Base-by-base conservation (phyloP, 1,140 invertebrate species). In the Bursaphelenchus mucronatus region DNA sequence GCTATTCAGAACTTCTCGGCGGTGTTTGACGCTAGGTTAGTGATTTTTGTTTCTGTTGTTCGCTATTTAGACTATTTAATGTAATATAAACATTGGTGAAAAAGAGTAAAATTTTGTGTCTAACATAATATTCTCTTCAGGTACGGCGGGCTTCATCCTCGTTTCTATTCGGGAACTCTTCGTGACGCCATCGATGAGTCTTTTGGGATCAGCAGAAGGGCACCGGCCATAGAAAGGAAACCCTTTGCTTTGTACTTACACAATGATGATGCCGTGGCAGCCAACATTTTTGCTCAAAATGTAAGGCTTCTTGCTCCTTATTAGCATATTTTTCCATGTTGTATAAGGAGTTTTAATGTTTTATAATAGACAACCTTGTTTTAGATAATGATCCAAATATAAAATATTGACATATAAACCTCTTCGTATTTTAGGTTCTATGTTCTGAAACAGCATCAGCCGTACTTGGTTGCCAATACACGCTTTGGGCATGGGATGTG, bases 241-340 rank as follows among this genome's bases (percentile, higher is more conserved):
- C 71, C 71, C 7, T 44, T 73, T 13, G 71, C 58, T n/a, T 30
- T 73, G 7, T 73, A 73, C 19, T 57, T 73, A 15, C 71, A 73
- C 68, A 50, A 71, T 19, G 71, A 73, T 44, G 17, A 66, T 50
- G 49, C 71, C 40, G 53, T 73, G 49, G 71, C 72, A 17, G 54
- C 46, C 19, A 68, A 73, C 61, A 75, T 73, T 56, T 73, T 73
- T 57, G 63, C 71, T 50, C 71, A 74, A 69, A 61, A 63, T 21
- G 70, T 71, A 41, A 44, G 49, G 11, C 13, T n/a, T 41, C 11
- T 61, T 15, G 6, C 1, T 3, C 2, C 30, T 30, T 30, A 30
- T 30, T 30, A 30, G 5, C 30, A 30, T 3, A 5, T 30, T 30
- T 30, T 1, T 5, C 30, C 30, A 30, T 30, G 30, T 30, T 30